These are phyloP conservation scores for Tineola bisselliella DNA, from an alignment of 2,888 invertebrate species.

Conservation along the genomic window DNA sequence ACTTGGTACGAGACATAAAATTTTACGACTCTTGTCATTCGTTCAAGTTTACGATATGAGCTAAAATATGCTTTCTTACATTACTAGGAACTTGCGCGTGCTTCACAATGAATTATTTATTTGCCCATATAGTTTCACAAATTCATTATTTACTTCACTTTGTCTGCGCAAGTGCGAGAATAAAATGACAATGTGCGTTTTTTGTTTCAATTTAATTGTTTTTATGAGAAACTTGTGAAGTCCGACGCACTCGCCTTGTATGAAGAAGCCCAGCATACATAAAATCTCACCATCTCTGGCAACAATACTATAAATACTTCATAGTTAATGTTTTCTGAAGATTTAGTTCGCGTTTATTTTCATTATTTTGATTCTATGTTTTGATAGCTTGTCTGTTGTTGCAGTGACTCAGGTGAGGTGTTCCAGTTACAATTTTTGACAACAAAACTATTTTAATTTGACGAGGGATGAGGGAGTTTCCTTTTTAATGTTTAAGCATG, in stretches of 20 bases:
- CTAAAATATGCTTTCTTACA: slow-evolving; percentile 51
- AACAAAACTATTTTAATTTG: too few relatives aligned
- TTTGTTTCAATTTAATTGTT: background rate
- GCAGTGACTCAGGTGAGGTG: too few relatives aligned
- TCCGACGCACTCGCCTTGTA: background rate
- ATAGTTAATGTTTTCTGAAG: too few relatives aligned
- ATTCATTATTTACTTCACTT: slow-evolving; percentile 43
- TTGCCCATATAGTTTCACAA: slow-evolving; percentile 44
- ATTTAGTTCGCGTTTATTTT: too few relatives aligned
- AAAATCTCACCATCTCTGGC: too few relatives aligned
- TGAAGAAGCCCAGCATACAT: too few relatives aligned
- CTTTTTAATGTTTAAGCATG: too few relatives aligned
- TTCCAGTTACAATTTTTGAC: too few relatives aligned
- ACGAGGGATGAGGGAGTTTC: too few relatives aligned
- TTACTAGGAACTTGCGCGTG: slow-evolving; percentile 43
- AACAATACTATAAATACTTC: too few relatives aligned
- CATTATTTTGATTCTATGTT: too few relatives aligned
- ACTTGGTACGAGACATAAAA: slow-evolving; percentile 48
- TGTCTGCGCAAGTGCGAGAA: slow-evolving; percentile 22
- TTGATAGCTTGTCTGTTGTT: too few relatives aligned
- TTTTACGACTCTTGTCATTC: slow-evolving; percentile 59
- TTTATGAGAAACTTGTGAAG: background rate
- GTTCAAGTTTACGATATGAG: slow-evolving; percentile 55
- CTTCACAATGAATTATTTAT: slow-evolving; percentile 60
- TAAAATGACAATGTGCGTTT: slow-evolving; percentile 1